These are phyloP conservation scores for Merluccius polli DNA, from an alignment of 2,797 vertebrate species.

Conservation along the genomic window DNA sequence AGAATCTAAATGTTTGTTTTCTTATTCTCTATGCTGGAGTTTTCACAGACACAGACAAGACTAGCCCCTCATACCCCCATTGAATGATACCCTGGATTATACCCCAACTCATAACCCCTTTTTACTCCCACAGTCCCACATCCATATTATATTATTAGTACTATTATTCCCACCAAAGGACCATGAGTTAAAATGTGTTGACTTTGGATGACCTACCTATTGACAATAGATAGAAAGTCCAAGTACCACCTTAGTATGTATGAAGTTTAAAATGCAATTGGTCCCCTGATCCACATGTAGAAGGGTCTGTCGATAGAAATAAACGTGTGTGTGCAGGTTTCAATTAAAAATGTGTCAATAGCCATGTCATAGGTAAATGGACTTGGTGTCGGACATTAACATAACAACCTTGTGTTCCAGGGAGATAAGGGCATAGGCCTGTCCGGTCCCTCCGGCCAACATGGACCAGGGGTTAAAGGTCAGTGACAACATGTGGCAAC, in stretches of 20 bases:
- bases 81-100: too few species aligned
- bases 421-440: slow-evolving; percentile 81
- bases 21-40: too few species aligned
- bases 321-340: neutral
- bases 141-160: neutral
- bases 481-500: slow-evolving; percentile 6
- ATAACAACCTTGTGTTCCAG: slow-evolving; percentile 63
- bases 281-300: neutral
- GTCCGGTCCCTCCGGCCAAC: slow-evolving; percentile 80
- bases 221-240: neutral
- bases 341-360: neutral
- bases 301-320: too few species aligned
- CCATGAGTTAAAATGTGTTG: neutral
- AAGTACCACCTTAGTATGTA: neutral
- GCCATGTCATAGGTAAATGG: neutral
- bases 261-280: neutral
- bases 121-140: too few species aligned
- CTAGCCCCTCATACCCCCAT: too few species aligned
- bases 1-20: neutral
- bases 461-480: slow-evolving; percentile 88
- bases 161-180: neutral
- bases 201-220: neutral
- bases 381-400: neutral
- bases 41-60: too few species aligned
- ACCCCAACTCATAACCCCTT: too few species aligned